phyloP scores from a whole-genome alignment of 2,888 invertebrate species.

The Cryptophagus acutangulus region DNA sequence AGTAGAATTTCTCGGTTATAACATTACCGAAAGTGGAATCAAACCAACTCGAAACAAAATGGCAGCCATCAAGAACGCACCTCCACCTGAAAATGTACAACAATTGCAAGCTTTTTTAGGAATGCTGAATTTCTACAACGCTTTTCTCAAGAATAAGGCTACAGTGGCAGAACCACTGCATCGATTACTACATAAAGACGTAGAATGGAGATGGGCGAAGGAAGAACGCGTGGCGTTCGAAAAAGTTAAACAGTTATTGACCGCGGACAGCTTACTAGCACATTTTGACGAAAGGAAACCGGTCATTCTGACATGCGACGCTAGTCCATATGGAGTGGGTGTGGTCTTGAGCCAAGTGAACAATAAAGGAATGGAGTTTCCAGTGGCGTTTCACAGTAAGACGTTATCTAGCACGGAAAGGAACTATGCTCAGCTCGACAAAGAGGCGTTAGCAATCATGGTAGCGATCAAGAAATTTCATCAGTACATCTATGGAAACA shows the following conservation, averaged over 20 bases:
- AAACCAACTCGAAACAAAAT: conserved; percentile 7
- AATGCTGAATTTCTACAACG: conserved; percentile 8
- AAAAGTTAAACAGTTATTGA: conserved; percentile 4
- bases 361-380: background rate
- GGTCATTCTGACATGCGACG: background rate
- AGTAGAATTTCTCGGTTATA: conserved; percentile 9
- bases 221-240: background rate
- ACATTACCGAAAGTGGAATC: conserved; percentile 6
- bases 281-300: background rate
- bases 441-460: conserved; percentile 5
- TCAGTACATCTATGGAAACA: background rate
- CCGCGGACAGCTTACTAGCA: background rate
- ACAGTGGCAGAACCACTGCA: conserved; percentile 4
- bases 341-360: conserved; percentile 2
- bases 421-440: conserved; percentile 1
- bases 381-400: background rate
- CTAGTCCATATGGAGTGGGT: background rate
- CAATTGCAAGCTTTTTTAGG: conserved; percentile 9
- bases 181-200: conserved; percentile 5
- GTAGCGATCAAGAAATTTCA: conserved; percentile 5
- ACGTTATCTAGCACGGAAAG: background rate
- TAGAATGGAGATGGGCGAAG: background rate
- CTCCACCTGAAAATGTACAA: conserved; percentile 2
- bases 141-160: conserved; percentile 4
- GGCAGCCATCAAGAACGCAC: background rate